Percentiles rank a stretch among this genome's conserved stretches.
phyloP scores from a whole-genome alignment of 2,797 vertebrate genomes.

The Microhierax caerulescens region DNA sequence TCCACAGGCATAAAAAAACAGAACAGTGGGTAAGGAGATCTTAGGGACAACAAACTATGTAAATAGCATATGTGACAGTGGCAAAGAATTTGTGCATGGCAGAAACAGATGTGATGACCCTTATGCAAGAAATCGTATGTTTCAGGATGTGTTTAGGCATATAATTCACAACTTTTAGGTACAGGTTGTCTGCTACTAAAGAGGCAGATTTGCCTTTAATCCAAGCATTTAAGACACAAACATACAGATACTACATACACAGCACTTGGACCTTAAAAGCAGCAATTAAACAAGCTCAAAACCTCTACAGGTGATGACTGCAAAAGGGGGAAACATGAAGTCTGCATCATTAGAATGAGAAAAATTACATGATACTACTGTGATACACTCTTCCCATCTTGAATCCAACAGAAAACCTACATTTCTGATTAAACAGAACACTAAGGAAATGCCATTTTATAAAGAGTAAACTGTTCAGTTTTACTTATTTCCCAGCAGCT shows the following conservation, averaged over 20 bases:
- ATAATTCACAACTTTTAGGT: background rate
- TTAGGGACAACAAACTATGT: background rate
- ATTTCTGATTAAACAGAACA: background rate
- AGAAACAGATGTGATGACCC: background rate
- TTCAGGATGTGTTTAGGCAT: background rate
- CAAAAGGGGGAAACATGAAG: background rate
- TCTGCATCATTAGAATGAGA: background rate
- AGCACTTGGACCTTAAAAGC: background rate
- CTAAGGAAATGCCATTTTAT: background rate
- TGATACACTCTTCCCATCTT: background rate
- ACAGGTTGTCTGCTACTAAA: background rate
- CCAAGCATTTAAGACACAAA: background rate
- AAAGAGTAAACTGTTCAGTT: background rate
- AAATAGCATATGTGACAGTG: background rate
- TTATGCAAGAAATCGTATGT: background rate
- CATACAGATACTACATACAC: background rate
- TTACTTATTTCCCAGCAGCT: background rate
- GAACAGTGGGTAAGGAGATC: background rate
- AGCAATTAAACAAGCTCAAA: background rate
- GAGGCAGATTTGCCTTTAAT: background rate
- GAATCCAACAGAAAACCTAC: background rate
- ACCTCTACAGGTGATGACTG: background rate
- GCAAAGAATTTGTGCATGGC: background rate
- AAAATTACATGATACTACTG: background rate
- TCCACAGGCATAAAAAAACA: background rate